Percentiles rank a stretch among this genome's conserved stretches.
phyloP scores from a whole-genome alignment of 2,113 vertebrate species.

The Ancistrus triradiatus region DNA sequence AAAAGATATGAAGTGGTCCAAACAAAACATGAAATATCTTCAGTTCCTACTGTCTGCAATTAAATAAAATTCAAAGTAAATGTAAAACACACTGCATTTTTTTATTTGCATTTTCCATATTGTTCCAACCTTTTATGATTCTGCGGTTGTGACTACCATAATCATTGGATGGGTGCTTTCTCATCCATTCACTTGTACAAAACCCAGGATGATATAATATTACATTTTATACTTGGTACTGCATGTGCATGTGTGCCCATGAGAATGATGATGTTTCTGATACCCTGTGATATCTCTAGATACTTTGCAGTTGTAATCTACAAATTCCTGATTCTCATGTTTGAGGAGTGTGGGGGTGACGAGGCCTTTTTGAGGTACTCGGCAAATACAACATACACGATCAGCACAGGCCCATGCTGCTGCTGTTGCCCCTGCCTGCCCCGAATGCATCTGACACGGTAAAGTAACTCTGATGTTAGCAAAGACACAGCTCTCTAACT shows the following conservation, averaged over 20 bases:
- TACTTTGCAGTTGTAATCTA: constrained; percentile 83
- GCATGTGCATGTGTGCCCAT: background rate
- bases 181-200: no score
- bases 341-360: constrained; percentile 78
- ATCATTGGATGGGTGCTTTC: no score
- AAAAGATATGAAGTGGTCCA: no score
- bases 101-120: no score
- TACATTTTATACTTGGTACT: background rate
- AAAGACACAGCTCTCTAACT: background rate
- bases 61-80: no score
- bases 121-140: no score
- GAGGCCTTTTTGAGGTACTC: constrained; percentile 67
- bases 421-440: constrained; percentile 81
- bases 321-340: constrained; percentile 81
- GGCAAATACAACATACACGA: constrained; percentile 62
- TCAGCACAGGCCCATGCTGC: constrained; percentile 79
- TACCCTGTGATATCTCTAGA: constrained; percentile 45
- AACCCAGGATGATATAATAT: background rate
- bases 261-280: background rate
- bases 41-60: no score
- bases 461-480: constrained; percentile 29
- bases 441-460: constrained; percentile 70
- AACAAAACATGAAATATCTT: no score
- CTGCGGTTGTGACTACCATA: no score
- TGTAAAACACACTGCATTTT: no score